Evolutionary conservation across 2,113 vertebrate species (phyloP).

Genomic region (Pagrus major): DNA sequence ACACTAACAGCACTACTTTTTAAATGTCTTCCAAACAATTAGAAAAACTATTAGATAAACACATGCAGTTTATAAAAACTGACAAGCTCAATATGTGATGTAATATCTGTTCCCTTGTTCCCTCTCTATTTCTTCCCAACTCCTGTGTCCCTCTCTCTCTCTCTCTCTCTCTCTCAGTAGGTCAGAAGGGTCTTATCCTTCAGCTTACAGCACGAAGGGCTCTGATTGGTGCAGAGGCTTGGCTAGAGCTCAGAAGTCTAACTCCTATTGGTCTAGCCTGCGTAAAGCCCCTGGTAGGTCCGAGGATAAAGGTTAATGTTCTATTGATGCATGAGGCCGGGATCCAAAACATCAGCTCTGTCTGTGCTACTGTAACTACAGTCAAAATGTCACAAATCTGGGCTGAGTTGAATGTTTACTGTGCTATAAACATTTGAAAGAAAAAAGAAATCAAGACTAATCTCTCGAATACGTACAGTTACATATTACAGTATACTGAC

Average conservation of each 20-base stretch:
- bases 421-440: not conserved
- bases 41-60: not conserved
- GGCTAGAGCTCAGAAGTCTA: slow-evolving; percentile 25
- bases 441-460: not conserved
- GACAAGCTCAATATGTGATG: slow-evolving; percentile 42
- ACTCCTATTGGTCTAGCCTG: slow-evolving; percentile 50
- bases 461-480: not conserved
- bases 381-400: slow-evolving; percentile 26
- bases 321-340: slow-evolving; percentile 31
- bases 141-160: not conserved
- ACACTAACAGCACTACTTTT: not conserved
- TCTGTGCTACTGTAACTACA: slow-evolving; percentile 35
- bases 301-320: slow-evolving; percentile 52
- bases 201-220: slow-evolving; percentile 61
- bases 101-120: slow-evolving; percentile 31
- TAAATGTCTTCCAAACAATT: not conserved
- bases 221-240: slow-evolving; percentile 64
- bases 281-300: slow-evolving; percentile 47
- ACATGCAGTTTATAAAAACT: no score
- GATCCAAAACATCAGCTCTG: slow-evolving; percentile 34
- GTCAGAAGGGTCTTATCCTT: slow-evolving; percentile 78
- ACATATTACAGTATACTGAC: not conserved
- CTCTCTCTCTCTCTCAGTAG: slow-evolving; percentile 63
- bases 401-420: not conserved
- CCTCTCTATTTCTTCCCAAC: slow-evolving; percentile 8